Percentiles rank a stretch among this genome's conserved stretches.
phyloP scores from a whole-genome alignment of 1,140 invertebrate genomes.

The Penaeus vannamei region DNA sequence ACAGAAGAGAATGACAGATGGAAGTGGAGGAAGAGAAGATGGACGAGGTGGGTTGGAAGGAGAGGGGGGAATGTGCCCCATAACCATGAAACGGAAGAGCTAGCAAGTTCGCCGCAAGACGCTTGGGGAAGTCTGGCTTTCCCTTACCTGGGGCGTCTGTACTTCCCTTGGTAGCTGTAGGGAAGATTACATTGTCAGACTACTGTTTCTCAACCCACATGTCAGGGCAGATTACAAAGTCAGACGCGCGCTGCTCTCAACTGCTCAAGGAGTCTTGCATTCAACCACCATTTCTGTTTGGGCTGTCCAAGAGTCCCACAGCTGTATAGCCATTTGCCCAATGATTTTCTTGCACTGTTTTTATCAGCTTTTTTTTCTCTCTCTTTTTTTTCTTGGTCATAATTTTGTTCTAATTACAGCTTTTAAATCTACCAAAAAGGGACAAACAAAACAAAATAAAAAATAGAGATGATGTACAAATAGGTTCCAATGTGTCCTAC shows the following conservation, averaged over 20 bases:
- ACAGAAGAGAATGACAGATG: no score
- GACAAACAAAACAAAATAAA: no score
- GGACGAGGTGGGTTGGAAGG: no score
- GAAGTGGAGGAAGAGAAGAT: no score
- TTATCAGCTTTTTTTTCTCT: constrained; percentile 13
- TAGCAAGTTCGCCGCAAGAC: constrained; percentile 58
- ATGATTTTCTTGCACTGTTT: neutral
- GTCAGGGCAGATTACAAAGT: constrained; percentile 40
- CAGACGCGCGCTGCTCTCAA: constrained; percentile 44
- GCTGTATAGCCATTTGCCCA: neutral
- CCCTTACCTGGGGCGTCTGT: constrained; percentile 65
- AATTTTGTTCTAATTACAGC: no score
- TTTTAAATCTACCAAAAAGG: no score
- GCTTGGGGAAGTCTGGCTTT: constrained; percentile 57
- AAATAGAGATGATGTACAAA: no score
- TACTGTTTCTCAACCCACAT: constrained; percentile 37
- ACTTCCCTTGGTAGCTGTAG: constrained; percentile 65
- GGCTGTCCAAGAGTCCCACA: constrained; percentile 64
- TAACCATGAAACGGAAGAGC: constrained; percentile 25
- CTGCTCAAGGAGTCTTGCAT: constrained; percentile 54
- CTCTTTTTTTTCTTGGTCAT: no score
- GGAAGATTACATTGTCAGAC: constrained; percentile 61
- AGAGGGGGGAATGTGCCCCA: no score
- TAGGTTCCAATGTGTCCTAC: constrained; percentile 41
- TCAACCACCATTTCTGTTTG: constrained; percentile 43